phyloP scores from a whole-genome alignment of 2,797 vertebrate genomes.

The Macropus fuliginosus region DNA sequence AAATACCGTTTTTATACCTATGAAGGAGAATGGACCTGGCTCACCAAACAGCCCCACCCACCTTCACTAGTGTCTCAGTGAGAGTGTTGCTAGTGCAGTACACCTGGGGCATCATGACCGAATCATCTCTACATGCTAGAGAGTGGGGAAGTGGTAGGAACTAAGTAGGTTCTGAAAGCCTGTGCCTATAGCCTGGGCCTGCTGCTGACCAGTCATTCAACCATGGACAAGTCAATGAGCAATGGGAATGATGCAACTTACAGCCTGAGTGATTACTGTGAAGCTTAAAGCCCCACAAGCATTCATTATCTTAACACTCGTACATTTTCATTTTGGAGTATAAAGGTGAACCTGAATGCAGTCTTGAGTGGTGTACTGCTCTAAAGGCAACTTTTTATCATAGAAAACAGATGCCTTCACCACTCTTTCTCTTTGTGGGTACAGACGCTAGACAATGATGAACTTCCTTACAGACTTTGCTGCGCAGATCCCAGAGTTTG shows the following conservation, averaged over 20 bases:
- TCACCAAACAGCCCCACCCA: background rate
- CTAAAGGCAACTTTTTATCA: background rate
- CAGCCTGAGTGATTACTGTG: background rate
- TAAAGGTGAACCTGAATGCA: background rate
- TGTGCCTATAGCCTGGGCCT: background rate
- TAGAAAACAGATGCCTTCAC: background rate
- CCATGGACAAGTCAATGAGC: no score
- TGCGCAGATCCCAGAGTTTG: constrained; percentile 99
- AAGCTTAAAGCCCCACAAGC: background rate
- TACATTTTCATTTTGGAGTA: background rate
- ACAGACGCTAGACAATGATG: background rate
- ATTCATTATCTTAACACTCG: background rate
- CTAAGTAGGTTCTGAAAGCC: background rate
- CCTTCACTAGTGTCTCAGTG: background rate
- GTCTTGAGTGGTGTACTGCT: background rate
- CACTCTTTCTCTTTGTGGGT: fast-evolving
- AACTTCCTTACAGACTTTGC: constrained; percentile 95
- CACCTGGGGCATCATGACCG: background rate
- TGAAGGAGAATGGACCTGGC: constrained; percentile 30
- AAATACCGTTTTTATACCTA: constrained; percentile 99
- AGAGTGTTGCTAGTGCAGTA: no score
- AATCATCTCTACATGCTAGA: no score
- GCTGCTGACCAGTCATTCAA: background rate
- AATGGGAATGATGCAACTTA: background rate
- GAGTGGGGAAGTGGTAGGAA: background rate